Base-by-base conservation (phyloP, 2,888 invertebrate species). In the Altica lythri region DNA sequence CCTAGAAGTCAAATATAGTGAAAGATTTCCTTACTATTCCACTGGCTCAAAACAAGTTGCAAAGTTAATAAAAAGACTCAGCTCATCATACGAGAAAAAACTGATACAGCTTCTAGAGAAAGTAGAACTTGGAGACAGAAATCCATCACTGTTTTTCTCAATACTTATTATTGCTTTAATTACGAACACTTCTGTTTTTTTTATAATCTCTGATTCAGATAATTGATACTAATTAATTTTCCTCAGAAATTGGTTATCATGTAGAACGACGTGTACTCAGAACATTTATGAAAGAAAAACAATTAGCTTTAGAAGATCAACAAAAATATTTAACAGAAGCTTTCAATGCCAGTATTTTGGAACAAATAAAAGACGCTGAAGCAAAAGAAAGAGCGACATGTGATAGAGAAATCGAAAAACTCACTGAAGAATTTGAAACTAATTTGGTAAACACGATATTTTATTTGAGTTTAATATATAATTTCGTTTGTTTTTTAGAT, bases 231-330 rank as follows among this genome's bases (percentile, higher is more conserved):
- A n/a, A n/a, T n/a, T n/a, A n/a, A n/a, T n/a, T n/a, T n/a, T n/a
- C n/a, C n/a, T 9, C 9, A 74, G 74, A 69, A 25, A 73, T 77
- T 46, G 77, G 76, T 4, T 16, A 52, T 14, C 62, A 65, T 22
- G 66, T 75, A 2, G 76, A 76, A 55, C 47, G 62, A 13, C 72
- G 72, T 57, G 71, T 68, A 50, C 55, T 60, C 55, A 65, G 72
- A 17, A 69, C 74, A 53, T 65, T 69, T 59, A 68, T 72, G 59
- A 37, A 62, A 18, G 69, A 70, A 12, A 72, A 71, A 56, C 55
- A 68, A 30, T 65, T 61, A 17, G 72, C 71, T 3, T 35, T 77
- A 14, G 60, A 63, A 5, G 66, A 71, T 18, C 69, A 71, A 48
- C 71, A 70, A 59, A 53, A 40, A 53, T 63, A 50, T 8, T 35